These are phyloP conservation scores for Sphenopsis melanotis DNA, from an alignment of 2,797 vertebrate genomes.

Conservation along the genomic window DNA sequence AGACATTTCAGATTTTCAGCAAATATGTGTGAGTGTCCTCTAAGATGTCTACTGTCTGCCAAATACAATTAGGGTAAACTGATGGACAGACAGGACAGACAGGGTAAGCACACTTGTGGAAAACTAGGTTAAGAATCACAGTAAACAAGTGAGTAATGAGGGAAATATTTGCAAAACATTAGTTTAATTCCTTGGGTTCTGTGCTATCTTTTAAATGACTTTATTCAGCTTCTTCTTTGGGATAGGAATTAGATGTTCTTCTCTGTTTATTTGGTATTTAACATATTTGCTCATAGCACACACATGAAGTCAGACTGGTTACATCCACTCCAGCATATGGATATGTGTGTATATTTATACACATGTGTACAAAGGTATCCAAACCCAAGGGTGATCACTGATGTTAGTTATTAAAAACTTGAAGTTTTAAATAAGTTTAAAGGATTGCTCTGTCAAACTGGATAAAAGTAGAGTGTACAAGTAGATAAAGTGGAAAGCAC, in stretches of 20 bases:
- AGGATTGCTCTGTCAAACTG: neutral
- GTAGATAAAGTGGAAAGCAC: neutral
- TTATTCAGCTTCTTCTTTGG: neutral
- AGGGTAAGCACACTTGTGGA: conserved; percentile 14
- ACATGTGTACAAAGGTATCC: neutral
- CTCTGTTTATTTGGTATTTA: neutral
- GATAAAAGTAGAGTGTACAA: neutral
- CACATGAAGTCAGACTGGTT: neutral
- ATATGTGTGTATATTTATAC: neutral
- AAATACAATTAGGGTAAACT: conserved; percentile 38
- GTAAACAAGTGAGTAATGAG: conserved; percentile 56
- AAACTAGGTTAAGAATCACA: conserved; percentile 37
- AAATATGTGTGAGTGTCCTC: conserved; percentile 36
- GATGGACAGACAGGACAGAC: conserved; percentile 39
- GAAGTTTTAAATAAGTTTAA: neutral
- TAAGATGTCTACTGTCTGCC: conserved; percentile 54
- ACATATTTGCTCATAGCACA: neutral
- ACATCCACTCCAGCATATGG: neutral
- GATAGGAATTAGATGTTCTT: neutral
- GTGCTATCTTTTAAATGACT: neutral
- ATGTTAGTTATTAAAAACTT: neutral
- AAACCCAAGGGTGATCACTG: neutral
- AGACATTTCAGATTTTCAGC: conserved; percentile 39
- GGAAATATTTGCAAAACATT: conserved; percentile 35
- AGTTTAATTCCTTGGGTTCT: neutral